These are phyloP conservation scores for Toxostoma redivivum DNA, from an alignment of 2,113 vertebrate species.

Conservation along the genomic window DNA sequence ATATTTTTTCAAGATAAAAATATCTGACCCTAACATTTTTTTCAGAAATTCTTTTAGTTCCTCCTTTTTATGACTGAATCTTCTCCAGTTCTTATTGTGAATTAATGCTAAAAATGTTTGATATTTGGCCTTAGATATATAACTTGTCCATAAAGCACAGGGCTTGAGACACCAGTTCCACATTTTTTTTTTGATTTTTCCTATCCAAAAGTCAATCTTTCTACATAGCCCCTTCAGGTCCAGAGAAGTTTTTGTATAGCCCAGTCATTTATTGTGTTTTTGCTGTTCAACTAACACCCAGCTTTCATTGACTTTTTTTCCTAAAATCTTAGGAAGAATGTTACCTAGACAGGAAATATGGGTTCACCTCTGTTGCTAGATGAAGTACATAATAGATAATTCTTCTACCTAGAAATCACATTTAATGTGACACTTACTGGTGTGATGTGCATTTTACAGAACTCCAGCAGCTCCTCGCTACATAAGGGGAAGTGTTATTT, in stretches of 20 bases:
- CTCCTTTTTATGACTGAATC: not conserved
- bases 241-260: not conserved
- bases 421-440: not conserved
- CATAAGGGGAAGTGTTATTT: not conserved
- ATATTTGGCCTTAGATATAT: not conserved
- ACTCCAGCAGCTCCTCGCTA: not conserved
- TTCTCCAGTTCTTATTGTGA: not conserved
- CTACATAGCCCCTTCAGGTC: not conserved
- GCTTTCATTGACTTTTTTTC: not conserved
- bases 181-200: not conserved
- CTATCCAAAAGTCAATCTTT: not conserved
- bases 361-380: not conserved
- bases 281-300: not conserved
- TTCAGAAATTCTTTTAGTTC: not conserved
- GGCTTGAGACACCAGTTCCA: not conserved
- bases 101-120: not conserved
- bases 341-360: not conserved
- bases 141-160: not conserved
- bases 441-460: not conserved
- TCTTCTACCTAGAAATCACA: not conserved
- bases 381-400: not conserved
- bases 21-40: not conserved
- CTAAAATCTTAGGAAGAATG: not conserved
- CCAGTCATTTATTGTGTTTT: not conserved
- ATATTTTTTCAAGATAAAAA: not conserved